Evolutionary conservation across 2,113 vertebrate species (phyloP).

Genomic region (Vulpes vulpes): DNA sequence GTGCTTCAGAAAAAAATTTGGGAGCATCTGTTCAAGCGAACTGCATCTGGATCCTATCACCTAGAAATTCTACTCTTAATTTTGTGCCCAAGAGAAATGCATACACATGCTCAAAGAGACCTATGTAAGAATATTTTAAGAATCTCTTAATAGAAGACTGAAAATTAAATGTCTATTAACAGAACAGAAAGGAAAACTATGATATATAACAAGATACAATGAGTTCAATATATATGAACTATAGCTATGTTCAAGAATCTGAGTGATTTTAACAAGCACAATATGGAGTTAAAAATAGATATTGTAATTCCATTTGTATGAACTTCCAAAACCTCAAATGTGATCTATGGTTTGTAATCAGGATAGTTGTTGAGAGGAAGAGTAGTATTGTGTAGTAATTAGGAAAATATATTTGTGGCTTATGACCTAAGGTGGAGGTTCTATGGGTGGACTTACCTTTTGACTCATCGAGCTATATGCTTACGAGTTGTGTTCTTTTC

Average conservation of each 20-base stretch:
- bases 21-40: neutral
- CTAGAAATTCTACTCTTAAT: neutral
- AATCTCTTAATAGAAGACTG: neutral
- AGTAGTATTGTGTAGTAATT: neutral
- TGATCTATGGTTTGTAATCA: neutral
- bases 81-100: neutral
- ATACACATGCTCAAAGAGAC: neutral
- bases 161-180: neutral
- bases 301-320: neutral
- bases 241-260: neutral
- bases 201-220: neutral
- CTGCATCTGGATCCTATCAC: neutral
- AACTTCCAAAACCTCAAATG: neutral
- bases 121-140: neutral
- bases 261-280: neutral
- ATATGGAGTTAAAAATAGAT: neutral
- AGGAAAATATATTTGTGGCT: neutral
- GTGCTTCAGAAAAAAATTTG: neutral
- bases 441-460: neutral
- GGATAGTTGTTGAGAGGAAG: neutral
- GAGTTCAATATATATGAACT: neutral
- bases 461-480: neutral
- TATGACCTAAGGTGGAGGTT: neutral
- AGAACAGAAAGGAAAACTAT: neutral
- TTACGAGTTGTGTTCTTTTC: neutral